Percentiles rank a stretch among this genome's conserved stretches.
phyloP scores from a whole-genome alignment of 2,113 vertebrate genomes.

The Aptenodytes patagonicus region DNA sequence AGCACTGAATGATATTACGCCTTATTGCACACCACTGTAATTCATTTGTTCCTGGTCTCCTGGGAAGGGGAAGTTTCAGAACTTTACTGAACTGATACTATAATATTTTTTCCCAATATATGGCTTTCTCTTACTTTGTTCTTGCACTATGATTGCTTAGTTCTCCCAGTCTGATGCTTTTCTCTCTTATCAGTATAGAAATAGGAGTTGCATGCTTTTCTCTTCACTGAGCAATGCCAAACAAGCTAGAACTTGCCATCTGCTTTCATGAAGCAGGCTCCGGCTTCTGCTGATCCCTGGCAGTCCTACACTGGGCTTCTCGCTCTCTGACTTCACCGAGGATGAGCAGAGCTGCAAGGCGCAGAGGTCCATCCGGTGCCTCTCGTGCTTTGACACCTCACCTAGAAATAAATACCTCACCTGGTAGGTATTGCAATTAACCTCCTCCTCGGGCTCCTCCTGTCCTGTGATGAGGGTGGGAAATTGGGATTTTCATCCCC shows the following conservation, averaged over 20 bases:
- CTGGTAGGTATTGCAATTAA: neutral
- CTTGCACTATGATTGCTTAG: neutral
- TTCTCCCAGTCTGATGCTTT: neutral
- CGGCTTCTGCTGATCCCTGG: neutral
- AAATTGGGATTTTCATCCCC: neutral
- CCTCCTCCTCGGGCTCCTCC: neutral
- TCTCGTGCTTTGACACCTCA: neutral
- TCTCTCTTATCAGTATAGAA: neutral
- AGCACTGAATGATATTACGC: neutral
- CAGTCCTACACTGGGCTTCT: neutral
- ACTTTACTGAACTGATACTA: neutral
- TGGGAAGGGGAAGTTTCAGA: neutral
- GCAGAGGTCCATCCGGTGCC: neutral
- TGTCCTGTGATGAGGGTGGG: neutral
- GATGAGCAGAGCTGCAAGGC: neutral
- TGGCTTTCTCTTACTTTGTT: neutral
- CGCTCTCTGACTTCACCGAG: accelerated
- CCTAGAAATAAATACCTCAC: neutral
- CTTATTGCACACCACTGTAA: neutral
- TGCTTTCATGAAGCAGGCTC: neutral
- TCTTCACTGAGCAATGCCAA: neutral
- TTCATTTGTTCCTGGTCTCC: neutral
- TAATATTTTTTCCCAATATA: neutral
- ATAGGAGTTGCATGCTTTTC: neutral
- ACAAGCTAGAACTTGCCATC: neutral